A percentile compares a stretch with the other conserved stretches of the same genome.
These are phyloP conservation scores for Percina caprodes DNA, from an alignment of 2,113 vertebrate genomes.

Conservation along the genomic window DNA sequence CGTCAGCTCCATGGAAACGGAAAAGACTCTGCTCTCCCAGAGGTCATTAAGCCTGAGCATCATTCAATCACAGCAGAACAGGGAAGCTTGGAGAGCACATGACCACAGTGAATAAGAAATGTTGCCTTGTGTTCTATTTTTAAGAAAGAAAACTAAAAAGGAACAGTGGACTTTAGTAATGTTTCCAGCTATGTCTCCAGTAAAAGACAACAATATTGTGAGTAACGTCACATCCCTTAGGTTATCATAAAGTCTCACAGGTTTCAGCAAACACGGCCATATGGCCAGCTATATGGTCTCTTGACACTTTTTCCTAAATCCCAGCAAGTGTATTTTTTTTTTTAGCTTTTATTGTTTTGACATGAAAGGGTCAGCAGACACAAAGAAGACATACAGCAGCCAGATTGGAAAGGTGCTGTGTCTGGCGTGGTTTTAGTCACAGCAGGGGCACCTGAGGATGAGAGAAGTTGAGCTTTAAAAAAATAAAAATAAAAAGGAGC, in stretches of 20 bases:
- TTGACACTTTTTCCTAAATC: conserved; percentile 36
- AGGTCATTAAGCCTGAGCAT: conserved; percentile 56
- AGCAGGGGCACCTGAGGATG: conserved; percentile 51
- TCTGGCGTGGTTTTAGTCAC: conserved; percentile 56
- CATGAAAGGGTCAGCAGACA: conserved; percentile 61
- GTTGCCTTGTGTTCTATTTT: conserved; percentile 38
- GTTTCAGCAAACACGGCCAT: conserved; percentile 25
- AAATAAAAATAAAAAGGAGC: not conserved
- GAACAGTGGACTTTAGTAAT: not conserved
- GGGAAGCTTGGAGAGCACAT: conserved; percentile 47
- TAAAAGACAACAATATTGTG: conserved; percentile 31
- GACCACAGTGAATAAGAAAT: conserved; percentile 10
- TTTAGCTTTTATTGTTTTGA: conserved; percentile 35
- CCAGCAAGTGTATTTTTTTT: not conserved
- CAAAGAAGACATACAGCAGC: conserved; percentile 46
- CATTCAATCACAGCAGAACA: conserved; percentile 61
- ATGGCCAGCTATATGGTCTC: conserved; percentile 41
- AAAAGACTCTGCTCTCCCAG: conserved; percentile 43
- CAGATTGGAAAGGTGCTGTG: conserved; percentile 29
- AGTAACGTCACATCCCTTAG: conserved; percentile 29
- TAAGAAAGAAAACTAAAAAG: not conserved
- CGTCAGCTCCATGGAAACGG: conserved; percentile 51
- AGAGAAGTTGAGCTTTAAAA: conserved; percentile 32
- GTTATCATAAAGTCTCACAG: conserved; percentile 38
- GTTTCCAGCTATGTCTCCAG: conserved; percentile 4